Conservation (phyloP, 2,113 vertebrate genomes). For the Eurypyga helias region DNA sequence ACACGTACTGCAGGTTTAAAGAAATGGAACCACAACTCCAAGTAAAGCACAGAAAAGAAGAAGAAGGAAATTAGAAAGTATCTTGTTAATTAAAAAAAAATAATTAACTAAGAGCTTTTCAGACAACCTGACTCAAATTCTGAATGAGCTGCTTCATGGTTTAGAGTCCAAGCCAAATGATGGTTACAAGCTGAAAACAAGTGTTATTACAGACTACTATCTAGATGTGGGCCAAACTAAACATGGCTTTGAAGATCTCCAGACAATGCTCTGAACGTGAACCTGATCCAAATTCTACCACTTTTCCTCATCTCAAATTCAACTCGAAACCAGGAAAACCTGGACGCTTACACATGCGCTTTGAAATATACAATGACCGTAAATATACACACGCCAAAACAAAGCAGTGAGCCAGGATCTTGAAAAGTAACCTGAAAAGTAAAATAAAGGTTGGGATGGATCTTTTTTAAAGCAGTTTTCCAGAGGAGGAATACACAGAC, state of each 20-base stretch:
- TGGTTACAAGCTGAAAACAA: slow-evolving; percentile 21
- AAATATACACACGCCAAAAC: slow-evolving; percentile 9
- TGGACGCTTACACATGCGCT: not conserved
- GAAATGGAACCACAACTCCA: not conserved
- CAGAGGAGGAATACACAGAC: not conserved
- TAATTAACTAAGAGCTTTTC: slow-evolving; percentile 57
- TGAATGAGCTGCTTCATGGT: slow-evolving; percentile 9
- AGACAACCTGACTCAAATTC: slow-evolving; percentile 44
- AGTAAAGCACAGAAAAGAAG: slow-evolving; percentile 30
- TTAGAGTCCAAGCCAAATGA: slow-evolving; percentile 29
- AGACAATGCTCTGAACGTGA: not conserved
- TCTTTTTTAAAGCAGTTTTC: not conserved
- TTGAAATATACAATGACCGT: not conserved
- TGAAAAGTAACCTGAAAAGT: not conserved
- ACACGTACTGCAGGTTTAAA: not conserved
- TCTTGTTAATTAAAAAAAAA: slow-evolving; percentile 64
- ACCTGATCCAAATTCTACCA: slow-evolving; percentile 23
- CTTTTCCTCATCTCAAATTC: slow-evolving; percentile 33
- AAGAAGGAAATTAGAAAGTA: slow-evolving; percentile 26
- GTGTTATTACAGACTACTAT: slow-evolving; percentile 52
- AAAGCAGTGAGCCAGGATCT: not conserved
- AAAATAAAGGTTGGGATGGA: not conserved
- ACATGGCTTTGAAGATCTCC: slow-evolving; percentile 56
- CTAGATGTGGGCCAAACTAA: slow-evolving; percentile 51
- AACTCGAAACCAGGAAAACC: slow-evolving; percentile 31